phyloP scores from a whole-genome alignment of 2,113 vertebrate species.

The Pseudopipra pipra region DNA sequence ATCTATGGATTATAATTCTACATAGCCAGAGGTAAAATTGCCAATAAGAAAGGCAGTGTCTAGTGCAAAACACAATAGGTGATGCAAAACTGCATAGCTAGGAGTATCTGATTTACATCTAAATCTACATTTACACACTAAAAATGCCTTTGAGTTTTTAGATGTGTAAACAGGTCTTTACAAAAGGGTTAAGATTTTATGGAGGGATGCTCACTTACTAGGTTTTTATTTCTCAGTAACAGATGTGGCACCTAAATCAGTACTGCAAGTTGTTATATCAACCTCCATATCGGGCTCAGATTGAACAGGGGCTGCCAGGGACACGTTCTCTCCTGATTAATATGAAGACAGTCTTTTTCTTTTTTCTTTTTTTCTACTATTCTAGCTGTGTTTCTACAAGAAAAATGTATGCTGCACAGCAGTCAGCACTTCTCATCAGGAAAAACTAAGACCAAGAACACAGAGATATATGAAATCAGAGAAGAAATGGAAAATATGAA shows the following conservation, averaged over 20 bases:
- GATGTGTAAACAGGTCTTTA: neutral
- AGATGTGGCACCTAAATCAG: neutral
- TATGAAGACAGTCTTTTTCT: neutral
- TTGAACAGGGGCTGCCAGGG: neutral
- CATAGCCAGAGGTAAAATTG: neutral
- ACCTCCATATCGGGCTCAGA: neutral
- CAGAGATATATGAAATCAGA: conserved; percentile 21
- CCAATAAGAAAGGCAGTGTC: neutral
- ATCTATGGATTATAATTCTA: fast-evolving
- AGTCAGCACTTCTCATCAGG: conserved; percentile 19
- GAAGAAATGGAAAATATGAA: conserved; percentile 49
- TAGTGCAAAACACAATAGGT: neutral
- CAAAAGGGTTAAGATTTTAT: neutral
- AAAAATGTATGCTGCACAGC: neutral
- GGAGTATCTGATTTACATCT: neutral
- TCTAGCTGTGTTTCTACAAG: neutral
- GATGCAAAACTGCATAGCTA: neutral
- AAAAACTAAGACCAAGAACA: conserved; percentile 35
- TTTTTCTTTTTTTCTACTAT: neutral
- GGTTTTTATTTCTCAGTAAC: neutral
- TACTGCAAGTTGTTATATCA: neutral
- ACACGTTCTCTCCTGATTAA: neutral
- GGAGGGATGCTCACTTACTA: neutral
- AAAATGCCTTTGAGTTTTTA: neutral
- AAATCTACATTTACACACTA: neutral